A percentile compares a stretch with the other conserved stretches of the same genome.
Conservation (phyloP, 2,888 invertebrate species). For the Ellobium chinense region DNA sequence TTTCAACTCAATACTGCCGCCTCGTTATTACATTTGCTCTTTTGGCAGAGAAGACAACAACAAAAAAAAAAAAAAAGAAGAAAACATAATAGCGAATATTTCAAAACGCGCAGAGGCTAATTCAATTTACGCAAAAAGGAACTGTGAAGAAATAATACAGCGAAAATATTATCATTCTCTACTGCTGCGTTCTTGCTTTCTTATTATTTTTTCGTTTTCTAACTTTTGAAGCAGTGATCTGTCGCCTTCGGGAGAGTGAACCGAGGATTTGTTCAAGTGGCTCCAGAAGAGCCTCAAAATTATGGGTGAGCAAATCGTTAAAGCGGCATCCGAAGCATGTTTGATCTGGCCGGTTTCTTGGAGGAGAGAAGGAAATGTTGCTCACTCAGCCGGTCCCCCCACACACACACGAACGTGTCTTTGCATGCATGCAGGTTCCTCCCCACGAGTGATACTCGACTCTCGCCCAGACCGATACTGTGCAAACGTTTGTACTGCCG, state of each 20-base stretch:
- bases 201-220: background rate
- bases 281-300: background rate
- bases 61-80: background rate
- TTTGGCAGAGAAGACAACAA: background rate
- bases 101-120: background rate
- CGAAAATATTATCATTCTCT: slow-evolving; percentile 1
- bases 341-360: background rate
- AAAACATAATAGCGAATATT: background rate
- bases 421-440: slow-evolving; percentile 4
- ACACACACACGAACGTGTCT: slow-evolving; percentile 3
- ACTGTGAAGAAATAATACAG: background rate
- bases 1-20: no score
- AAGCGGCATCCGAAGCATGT: slow-evolving; percentile 1
- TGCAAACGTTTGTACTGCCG: background rate
- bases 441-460: background rate
- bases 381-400: background rate
- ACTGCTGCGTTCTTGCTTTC: background rate
- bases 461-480: background rate
- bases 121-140: background rate
- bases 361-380: background rate
- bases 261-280: background rate
- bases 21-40: no score
- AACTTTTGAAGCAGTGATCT: no score
- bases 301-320: slow-evolving; percentile 3
- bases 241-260: background rate